Conservation (phyloP, 92 coral and sea anemone genomes). For the Epizoanthus scotinus region DNA sequence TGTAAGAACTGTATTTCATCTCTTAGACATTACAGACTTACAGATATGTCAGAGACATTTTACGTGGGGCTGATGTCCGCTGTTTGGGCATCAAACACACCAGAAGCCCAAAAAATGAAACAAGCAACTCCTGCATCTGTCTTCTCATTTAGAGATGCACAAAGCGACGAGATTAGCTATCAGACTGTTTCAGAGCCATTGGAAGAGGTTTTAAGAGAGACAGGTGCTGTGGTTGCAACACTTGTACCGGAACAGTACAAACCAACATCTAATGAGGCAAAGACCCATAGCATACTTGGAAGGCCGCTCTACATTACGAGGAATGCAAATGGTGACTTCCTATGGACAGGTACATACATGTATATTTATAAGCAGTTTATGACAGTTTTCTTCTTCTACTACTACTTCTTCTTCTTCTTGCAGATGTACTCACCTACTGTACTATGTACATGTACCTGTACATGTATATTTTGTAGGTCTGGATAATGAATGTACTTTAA, state of each 20-base stretch:
- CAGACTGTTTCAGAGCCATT: conserved; percentile 20
- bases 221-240: conserved; percentile 24
- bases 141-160: conserved; percentile 39
- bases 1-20: conserved; percentile 59
- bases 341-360: conserved; percentile 36
- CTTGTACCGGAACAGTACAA: conserved; percentile 29
- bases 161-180: conserved; percentile 44
- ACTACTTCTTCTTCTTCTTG: too few relatives aligned
- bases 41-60: conserved; percentile 43
- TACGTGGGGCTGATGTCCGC: conserved; percentile 38
- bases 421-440: too few relatives aligned
- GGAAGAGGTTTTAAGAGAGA: conserved; percentile 7
- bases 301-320: conserved; percentile 23
- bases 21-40: conserved; percentile 20
- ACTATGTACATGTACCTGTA: too few relatives aligned
- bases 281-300: conserved; percentile 9
- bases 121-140: conserved; percentile 39
- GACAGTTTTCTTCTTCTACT: neutral
- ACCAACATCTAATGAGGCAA: neutral
- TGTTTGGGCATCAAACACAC: conserved; percentile 35
- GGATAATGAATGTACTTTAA: too few relatives aligned
- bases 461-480: too few relatives aligned
- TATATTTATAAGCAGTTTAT: too few relatives aligned
- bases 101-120: conserved; percentile 27
- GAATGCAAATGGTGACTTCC: conserved; percentile 44